A percentile compares a stretch with the other conserved stretches of the same genome.
These are phyloP conservation scores for Umimayanthus kanabou DNA, from an alignment of 92 coral and sea anemone genomes.

Conservation along the genomic window DNA sequence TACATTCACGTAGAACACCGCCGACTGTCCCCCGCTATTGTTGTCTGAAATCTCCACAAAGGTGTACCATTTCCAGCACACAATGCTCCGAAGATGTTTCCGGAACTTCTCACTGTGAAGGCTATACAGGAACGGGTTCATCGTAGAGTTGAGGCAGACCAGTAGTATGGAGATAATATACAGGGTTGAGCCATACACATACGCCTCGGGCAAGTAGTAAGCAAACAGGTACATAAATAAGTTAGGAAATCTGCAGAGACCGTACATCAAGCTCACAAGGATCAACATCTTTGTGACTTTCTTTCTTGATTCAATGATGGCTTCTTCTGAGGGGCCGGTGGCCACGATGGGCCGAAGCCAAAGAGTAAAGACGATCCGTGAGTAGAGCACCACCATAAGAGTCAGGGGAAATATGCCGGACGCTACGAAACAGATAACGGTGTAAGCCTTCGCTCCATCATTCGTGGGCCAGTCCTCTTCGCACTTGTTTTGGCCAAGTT, in stretches of 20 bases:
- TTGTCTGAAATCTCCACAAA: conserved; percentile 41
- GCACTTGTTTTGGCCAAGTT: conserved; percentile 30
- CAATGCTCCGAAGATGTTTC: conserved; percentile 54
- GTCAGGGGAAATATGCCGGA: conserved; percentile 69
- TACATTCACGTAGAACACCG: neutral
- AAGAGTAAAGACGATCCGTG: conserved; percentile 55
- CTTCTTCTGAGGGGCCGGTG: conserved; percentile 45
- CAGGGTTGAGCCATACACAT: conserved; percentile 48
- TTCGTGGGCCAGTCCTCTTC: conserved; percentile 25
- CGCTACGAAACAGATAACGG: conserved; percentile 60
- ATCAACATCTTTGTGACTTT: conserved; percentile 77
- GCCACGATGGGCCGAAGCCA: conserved; percentile 65
- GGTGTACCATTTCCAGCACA: conserved; percentile 52
- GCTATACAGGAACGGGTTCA: conserved; percentile 83
- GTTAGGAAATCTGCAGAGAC: conserved; percentile 71
- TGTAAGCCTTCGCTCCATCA: conserved; percentile 50
- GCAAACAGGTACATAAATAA: conserved; percentile 68
- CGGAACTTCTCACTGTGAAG: conserved; percentile 80
- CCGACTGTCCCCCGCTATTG: conserved; percentile 30
- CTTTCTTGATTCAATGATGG: conserved; percentile 49
- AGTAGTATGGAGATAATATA: conserved; percentile 60
- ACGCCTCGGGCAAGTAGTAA: conserved; percentile 49
- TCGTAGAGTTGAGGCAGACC: conserved; percentile 75
- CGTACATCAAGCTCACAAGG: conserved; percentile 62
- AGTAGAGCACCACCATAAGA: conserved; percentile 61